A percentile compares a stretch with the other conserved stretches of the same genome.
Evolutionary conservation across 2,888 invertebrate genomes (phyloP).

Genomic region (Tribolium freemani): DNA sequence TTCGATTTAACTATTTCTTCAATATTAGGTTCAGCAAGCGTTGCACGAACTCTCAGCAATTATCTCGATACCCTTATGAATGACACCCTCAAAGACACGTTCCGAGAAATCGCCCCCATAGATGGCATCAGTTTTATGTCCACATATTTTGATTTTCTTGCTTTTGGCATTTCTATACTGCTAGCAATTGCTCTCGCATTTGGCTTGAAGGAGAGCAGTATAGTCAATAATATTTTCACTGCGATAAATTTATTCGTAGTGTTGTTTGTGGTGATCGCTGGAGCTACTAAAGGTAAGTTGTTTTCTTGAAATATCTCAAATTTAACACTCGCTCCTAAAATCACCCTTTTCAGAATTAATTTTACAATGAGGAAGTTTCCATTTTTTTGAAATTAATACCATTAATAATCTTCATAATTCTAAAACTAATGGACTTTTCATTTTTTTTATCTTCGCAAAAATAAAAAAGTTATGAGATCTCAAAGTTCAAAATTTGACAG

Average conservation of each 20-base stretch:
- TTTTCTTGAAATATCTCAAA: too few species aligned
- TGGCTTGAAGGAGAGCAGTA: slow-evolving; percentile 90
- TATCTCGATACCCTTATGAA: slow-evolving; percentile 80
- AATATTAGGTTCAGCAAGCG: slow-evolving; percentile 81
- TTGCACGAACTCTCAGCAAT: slow-evolving; percentile 83
- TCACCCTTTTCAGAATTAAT: too few species aligned
- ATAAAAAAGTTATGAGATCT: too few species aligned
- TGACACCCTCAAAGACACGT: slow-evolving; percentile 76
- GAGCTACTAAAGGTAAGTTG: slow-evolving; percentile 77
- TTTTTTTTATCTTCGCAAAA: too few species aligned
- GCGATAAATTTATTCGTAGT: slow-evolving; percentile 86
- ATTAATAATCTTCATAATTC: too few species aligned
- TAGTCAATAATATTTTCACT: slow-evolving; percentile 90
- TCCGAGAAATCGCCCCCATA: slow-evolving; percentile 76
- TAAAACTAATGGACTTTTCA: too few species aligned
- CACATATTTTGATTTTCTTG: slow-evolving; percentile 82
- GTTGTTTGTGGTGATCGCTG: slow-evolving; percentile 84
- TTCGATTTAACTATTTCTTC: not conserved
- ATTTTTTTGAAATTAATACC: too few species aligned
- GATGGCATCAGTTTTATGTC: slow-evolving; percentile 75
- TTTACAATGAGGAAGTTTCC: too few species aligned
- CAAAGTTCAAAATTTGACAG: too few species aligned
- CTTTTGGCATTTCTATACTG: slow-evolving; percentile 78
- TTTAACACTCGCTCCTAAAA: too few species aligned
- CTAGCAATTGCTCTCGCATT: slow-evolving; percentile 82